Base-by-base conservation (phyloP, 2,797 vertebrate genomes). In the Gouania willdenowi region DNA sequence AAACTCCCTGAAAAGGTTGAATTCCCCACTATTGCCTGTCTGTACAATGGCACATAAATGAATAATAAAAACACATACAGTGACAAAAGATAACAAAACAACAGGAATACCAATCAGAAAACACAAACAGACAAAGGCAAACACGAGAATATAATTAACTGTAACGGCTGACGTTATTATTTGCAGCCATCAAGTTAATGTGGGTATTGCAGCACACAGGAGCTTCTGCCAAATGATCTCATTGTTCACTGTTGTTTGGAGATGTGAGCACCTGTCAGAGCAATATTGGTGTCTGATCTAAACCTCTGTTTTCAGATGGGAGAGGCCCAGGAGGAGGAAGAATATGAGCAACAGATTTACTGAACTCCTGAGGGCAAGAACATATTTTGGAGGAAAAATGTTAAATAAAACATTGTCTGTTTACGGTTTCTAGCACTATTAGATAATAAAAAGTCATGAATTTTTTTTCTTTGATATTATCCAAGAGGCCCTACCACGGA, bases 1-100 rank as follows among this genome's bases (percentile, higher is more conserved):
- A 69, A 85, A 86, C 84, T 75, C 83, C 85, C 76, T 75, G 77
- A 84, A 88, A 87, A 87, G 41, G 57, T 77, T 33, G 50, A 81
- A 86, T 82, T 86, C 78, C 81, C 73, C 57, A 50, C 79, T 81
- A 80, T 85, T 70, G 79, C 77, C 9, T 88, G 78, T 85, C 81
- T 71, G 66, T 44, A 34, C 72, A 39, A 62, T 23, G 68, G 63
- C 74, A 84, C 77, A 50, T 22, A 28, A 75, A 87, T 90, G 46
- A 90, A 91, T 90, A 87, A 89, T 83, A 73, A 70, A 87, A 8
- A 23, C 21, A 8, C 6, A 49, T 10, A 16, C 25, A 26, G 52
- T 85, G 69, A 81, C 76, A 80, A 85, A 83, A 71, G 68, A 63
- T 46, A 64, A 58, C 18, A 41, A 70, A 84, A 88, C 85, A 86